Base-by-base conservation (phyloP, 2,797 vertebrate species). In the Aulostomus chinensis region DNA sequence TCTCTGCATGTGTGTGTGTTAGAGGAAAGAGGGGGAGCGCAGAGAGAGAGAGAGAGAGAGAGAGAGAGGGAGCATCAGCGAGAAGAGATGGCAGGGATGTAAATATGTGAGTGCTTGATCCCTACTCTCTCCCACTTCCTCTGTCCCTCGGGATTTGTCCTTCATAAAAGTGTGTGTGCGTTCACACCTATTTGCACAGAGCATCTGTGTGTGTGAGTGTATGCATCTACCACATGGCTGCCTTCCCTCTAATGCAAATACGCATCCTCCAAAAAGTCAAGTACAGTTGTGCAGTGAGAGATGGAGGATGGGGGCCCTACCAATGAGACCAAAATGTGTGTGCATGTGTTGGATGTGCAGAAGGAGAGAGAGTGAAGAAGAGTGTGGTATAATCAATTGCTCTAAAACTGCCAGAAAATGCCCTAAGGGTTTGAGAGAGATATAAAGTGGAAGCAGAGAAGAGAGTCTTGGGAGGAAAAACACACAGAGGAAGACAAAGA, bases 311-410 rank as follows among this genome's bases (percentile, higher is more conserved):
- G 12, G 33, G 45, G 26, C n/a, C n/a, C n/a, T n/a, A n/a, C n/a
- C n/a, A 32, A 32, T 2, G 29, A 32, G 5, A 15, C 16, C 14
- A 4, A 26, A 29, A 54, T 35, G 33, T 28, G 22, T 55, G 35
- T 20, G 16, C 25, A 29, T 11, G 22, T 48, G 21, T 25, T 43
- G 20, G 22, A 36, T 22, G 12, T 32, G 52, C 47, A 51, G 63
- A 65, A 45, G 36, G 43, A 21, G 34, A 55, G 30, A 52, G 63
- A 58, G 51, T 17, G 51, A 62, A 41, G 58, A 71, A 47, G 36
- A 68, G 53, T 58, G 57, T 50, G 46, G 32, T 65, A 48, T 68
- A 81, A 88, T 89, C 80, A 86, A 71, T 78, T 75, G 59, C 74
- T 72, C 51, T 73, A 68, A 81, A 82, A n/a, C 68, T 69, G 73